Evolutionary conservation across 2,113 vertebrate species (phyloP).

Genomic region (Kryptolebias marmoratus): DNA sequence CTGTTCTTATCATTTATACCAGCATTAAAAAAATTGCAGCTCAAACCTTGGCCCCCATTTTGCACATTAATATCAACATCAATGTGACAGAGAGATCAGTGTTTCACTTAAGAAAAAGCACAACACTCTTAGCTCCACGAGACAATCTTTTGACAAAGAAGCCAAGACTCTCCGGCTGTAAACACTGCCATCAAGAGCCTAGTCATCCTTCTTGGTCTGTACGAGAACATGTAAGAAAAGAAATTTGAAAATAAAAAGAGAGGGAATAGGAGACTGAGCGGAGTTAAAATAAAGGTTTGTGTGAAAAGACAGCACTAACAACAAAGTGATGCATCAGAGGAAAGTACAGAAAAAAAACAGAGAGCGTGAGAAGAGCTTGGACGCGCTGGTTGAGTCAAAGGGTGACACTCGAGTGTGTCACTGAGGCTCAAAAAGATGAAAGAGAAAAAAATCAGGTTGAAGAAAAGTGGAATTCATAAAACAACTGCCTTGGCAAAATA

Average conservation of each 20-base stretch:
- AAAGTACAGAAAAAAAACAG: conserved; percentile 19
- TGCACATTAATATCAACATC: conserved; percentile 42
- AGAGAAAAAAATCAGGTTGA: not conserved
- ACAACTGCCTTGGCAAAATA: no score
- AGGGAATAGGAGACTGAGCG: conserved; percentile 32
- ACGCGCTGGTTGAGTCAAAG: conserved; percentile 32
- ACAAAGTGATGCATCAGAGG: conserved; percentile 47
- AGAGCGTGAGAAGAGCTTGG: conserved; percentile 21
- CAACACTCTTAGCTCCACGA: conserved; percentile 24
- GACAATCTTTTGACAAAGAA: conserved; percentile 44
- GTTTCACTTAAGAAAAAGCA: conserved; percentile 24
- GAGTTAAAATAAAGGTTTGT: conserved; percentile 50
- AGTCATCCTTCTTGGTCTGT: conserved; percentile 28
- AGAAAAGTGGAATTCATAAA: conserved; percentile 18
- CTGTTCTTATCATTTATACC: not conserved
- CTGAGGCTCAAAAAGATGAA: conserved; percentile 10
- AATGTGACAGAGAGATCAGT: conserved; percentile 44
- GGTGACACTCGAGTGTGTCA: conserved; percentile 19
- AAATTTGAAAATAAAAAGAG: conserved; percentile 25
- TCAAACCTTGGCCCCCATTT: conserved; percentile 24
- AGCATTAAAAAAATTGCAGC: conserved; percentile 19
- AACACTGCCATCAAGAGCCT: conserved; percentile 25
- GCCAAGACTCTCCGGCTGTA: conserved; percentile 39
- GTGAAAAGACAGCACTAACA: conserved; percentile 38
- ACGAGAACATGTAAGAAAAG: conserved; percentile 38